Conservation (phyloP, 2,888 invertebrate genomes). For the Gisinianus flammeolus region DNA sequence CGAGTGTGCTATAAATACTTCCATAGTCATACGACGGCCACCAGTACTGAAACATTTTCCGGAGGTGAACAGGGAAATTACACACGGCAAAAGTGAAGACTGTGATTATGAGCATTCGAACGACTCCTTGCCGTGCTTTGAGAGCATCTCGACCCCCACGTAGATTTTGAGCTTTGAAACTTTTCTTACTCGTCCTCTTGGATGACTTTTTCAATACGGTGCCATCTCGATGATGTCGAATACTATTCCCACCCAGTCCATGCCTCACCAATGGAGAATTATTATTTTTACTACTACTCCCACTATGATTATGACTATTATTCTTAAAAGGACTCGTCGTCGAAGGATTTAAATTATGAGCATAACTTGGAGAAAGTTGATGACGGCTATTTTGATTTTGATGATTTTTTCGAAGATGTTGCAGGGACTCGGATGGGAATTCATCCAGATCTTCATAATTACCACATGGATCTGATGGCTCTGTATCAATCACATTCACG, state of each 20-base stretch:
- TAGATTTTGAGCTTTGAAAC: constrained; percentile 1
- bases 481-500: constrained; percentile 11
- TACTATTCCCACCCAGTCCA: not conserved
- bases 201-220: not conserved
- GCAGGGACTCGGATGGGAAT: not conserved
- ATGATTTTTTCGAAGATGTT: not conserved
- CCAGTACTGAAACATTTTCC: constrained; percentile 89
- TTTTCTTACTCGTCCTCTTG: not conserved
- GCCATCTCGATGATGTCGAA: not conserved
- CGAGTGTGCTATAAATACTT: constrained; percentile 75
- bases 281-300: not conserved
- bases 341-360: not conserved
- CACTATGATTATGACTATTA: not conserved
- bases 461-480: too few relatives aligned
- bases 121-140: constrained; percentile 81
- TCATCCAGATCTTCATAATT: not conserved
- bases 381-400: not conserved
- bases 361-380: not conserved
- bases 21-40: constrained; percentile 72
- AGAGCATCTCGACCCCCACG: constrained; percentile 65
- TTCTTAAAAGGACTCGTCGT: not conserved
- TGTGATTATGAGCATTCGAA: constrained; percentile 85
- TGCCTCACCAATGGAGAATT: not conserved
- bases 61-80: constrained; percentile 86
- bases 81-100: constrained; percentile 87